phyloP scores from a whole-genome alignment of 2,888 invertebrate species.

The Scaptomyza reducta region DNA sequence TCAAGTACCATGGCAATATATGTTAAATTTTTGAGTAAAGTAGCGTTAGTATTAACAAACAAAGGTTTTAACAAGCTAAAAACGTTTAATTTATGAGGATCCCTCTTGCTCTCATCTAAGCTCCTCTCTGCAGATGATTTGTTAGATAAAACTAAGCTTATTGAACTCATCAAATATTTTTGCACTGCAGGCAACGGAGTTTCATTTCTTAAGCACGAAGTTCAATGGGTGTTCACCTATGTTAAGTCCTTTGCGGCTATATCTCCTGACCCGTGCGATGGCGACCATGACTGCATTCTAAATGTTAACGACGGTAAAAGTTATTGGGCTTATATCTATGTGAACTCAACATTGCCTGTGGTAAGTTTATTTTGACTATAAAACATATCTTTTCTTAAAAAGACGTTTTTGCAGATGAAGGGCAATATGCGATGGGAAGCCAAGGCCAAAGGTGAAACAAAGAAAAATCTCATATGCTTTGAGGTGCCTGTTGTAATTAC shows the following conservation, averaged over 20 bases:
- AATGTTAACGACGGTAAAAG: slow-evolving; percentile 72
- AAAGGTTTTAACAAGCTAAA: background rate
- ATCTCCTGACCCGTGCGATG: slow-evolving; percentile 82
- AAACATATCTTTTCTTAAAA: background rate
- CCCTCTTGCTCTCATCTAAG: background rate
- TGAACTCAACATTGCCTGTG: slow-evolving; percentile 75
- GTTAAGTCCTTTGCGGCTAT: slow-evolving; percentile 77
- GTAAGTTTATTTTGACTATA: slow-evolving; percentile 58
- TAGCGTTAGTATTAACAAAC: background rate
- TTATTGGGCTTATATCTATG: slow-evolving; percentile 78
- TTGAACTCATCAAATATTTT: background rate
- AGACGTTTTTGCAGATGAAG: slow-evolving; percentile 79
- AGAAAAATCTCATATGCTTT: slow-evolving; percentile 80
- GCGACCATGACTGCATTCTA: slow-evolving; percentile 72
- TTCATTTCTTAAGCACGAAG: slow-evolving; percentile 77
- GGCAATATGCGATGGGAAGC: slow-evolving; percentile 83
- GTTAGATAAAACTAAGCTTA: background rate
- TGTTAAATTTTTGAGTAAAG: background rate
- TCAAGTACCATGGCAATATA: slow-evolving; percentile 29
- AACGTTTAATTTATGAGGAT: background rate
- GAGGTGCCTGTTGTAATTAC: slow-evolving; percentile 79
- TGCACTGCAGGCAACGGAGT: slow-evolving; percentile 68
- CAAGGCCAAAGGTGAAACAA: slow-evolving; percentile 70
- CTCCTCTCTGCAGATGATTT: too few relatives aligned
- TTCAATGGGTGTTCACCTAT: slow-evolving; percentile 81